Base-by-base conservation (phyloP, 2,113 vertebrate genomes). In the Nyctibius bracteatus region DNA sequence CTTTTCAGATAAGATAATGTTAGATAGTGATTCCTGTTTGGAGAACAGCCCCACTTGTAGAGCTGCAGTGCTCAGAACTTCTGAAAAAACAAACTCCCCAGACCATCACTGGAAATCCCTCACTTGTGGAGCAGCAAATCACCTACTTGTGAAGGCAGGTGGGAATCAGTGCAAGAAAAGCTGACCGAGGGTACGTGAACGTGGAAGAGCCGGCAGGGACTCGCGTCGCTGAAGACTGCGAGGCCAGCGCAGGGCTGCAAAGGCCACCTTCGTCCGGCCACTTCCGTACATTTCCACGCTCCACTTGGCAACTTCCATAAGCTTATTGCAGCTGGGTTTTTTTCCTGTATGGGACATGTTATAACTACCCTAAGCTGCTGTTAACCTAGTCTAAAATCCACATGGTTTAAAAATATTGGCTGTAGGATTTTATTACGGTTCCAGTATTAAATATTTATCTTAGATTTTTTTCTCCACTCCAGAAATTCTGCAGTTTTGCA, bases 61-160 rank as follows among this genome's bases (percentile, higher is more conserved):
- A 49, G 43, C 43, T 46, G 74, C 43, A 39, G 68, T 20, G 62
- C 62, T 44, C 62, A 52, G 33, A 44, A 24, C 55, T 39, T 37
- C 67, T 46, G 61, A 25, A n/a, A 30, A 62, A 25, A 28, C 15
- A 16, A n/a, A 25, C 37, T 44, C 20, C 46, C 28, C 9, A 6
- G 16, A 39, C 5, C 41, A 23, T 24, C 6, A 2, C 0, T 0
- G 3, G 21, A 15, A 80, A 43, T 23, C 46, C 2, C 39, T 37
- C 18, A 7, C 16, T n/a, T 2, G 13, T 30, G 57, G 22, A 28
- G 82, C 22, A 41, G 52, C 14, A 52, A 11, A 18, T 23, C 37
- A 4, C 33, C n/a, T n/a, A n/a, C n/a, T 20, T 6, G 35, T 35
- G 25, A 7, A 35, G 30, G 31, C 27, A 33, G 28, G 39, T 24